phyloP scores from a whole-genome alignment of 1,140 invertebrate species.

The Diprion similis region DNA sequence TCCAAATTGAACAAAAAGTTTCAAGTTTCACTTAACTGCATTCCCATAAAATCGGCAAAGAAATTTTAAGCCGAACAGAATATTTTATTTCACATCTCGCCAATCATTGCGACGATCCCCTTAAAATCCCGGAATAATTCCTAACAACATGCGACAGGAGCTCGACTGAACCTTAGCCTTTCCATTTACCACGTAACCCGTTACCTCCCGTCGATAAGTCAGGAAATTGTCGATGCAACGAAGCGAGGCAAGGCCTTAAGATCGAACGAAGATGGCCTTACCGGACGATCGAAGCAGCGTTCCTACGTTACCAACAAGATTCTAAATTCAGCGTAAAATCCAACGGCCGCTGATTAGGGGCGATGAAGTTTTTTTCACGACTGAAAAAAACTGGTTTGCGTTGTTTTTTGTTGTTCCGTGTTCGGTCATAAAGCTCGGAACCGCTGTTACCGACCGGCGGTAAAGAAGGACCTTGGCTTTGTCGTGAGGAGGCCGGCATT shows the following conservation, averaged over 20 bases:
- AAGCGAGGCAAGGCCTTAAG: not conserved
- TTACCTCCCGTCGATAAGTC: not conserved
- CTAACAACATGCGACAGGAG: too few relatives aligned
- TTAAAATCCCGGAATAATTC: too few relatives aligned
- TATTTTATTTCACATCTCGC: too few relatives aligned
- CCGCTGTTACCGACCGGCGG: not conserved
- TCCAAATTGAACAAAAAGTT: too few relatives aligned
- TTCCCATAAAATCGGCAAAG: too few relatives aligned
- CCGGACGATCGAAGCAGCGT: not conserved
- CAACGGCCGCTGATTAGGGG: not conserved
- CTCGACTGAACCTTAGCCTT: too few relatives aligned
- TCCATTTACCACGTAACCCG: too few relatives aligned
- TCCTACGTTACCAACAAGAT: too few relatives aligned
- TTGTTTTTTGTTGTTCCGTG: not conserved
- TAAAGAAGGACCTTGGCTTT: conserved; percentile 18
- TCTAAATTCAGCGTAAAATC: too few relatives aligned
- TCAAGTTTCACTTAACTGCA: too few relatives aligned
- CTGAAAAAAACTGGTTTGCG: not conserved
- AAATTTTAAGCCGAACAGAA: too few relatives aligned
- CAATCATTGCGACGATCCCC: too few relatives aligned
- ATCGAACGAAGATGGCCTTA: not conserved
- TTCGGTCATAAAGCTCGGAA: not conserved
- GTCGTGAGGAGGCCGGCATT: conserved; percentile 33
- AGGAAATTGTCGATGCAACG: not conserved
- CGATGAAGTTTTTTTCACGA: not conserved